Conservation (phyloP, 2,113 vertebrate species). For the Macquaria ambigua region DNA sequence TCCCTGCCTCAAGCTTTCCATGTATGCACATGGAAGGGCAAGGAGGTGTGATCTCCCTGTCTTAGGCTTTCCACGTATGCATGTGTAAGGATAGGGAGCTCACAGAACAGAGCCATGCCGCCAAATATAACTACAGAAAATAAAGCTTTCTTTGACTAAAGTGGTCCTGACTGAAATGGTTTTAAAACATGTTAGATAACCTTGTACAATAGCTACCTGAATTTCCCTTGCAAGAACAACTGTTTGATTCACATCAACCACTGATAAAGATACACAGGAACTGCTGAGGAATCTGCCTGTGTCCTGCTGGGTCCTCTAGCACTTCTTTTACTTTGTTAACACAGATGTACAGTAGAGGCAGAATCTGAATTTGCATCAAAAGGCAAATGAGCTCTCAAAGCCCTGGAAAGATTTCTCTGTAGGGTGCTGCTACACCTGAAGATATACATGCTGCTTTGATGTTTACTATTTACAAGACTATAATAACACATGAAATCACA, state of each 20-base stretch:
- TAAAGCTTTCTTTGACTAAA: too few relatives aligned
- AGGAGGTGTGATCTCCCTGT: too few relatives aligned
- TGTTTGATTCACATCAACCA: background rate
- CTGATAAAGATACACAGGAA: background rate
- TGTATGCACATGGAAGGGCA: too few relatives aligned
- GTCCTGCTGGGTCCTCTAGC: conserved; percentile 23
- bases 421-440: background rate
- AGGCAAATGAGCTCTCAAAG: background rate
- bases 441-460: conserved; percentile 3
- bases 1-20: too few relatives aligned
- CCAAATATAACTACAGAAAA: too few relatives aligned
- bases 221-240: background rate
- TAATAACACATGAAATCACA: background rate
- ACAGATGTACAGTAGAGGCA: conserved; percentile 6
- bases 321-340: conserved; percentile 2
- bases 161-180: too few relatives aligned
- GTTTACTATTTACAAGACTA: background rate
- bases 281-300: conserved; percentile 14
- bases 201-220: background rate
- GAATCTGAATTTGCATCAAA: conserved; percentile 7
- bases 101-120: too few relatives aligned
- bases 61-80: too few relatives aligned
- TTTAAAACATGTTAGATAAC: background rate
- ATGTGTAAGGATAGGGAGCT: too few relatives aligned
- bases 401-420: background rate